phyloP scores from a whole-genome alignment of 2,888 invertebrate species.

The Quadriops clusia region DNA sequence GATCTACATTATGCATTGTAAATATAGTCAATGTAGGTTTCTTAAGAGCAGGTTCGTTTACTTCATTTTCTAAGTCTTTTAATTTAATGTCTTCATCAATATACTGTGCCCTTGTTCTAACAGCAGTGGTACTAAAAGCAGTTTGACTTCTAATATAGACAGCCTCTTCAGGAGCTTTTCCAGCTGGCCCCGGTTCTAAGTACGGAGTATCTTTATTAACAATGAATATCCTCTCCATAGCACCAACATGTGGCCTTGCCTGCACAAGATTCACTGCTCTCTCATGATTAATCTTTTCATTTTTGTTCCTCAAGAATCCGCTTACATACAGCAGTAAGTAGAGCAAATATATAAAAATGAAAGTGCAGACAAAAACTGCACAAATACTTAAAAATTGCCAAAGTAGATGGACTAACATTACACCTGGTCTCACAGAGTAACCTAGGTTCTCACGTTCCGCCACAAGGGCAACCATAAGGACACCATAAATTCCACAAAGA shows the following conservation, averaged over 20 bases:
- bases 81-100: too few species aligned
- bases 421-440: neutral
- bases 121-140: too few species aligned
- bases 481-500: conserved; percentile 26
- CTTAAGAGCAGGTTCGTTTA: too few species aligned
- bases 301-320: conserved; percentile 15
- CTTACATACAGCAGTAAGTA: conserved; percentile 11
- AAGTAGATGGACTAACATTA: conserved; percentile 10
- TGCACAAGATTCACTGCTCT: conserved; percentile 10
- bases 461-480: conserved; percentile 24
- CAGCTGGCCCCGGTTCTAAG: conserved; percentile 14
- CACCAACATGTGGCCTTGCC: conserved; percentile 8
- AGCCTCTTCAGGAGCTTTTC: conserved; percentile 13
- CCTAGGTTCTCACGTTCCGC: conserved; percentile 12
- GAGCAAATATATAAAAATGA: conserved; percentile 10
- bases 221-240: conserved; percentile 12
- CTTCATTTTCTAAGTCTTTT: too few species aligned
- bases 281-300: conserved; percentile 15
- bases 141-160: too few species aligned
- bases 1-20: too few species aligned
- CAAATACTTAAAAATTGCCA: conserved; percentile 16
- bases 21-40: too few species aligned
- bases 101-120: too few species aligned
- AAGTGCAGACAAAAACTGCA: conserved; percentile 5
- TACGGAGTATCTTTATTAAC: conserved; percentile 9